Percentiles rank a stretch among this genome's conserved stretches.
Conservation (phyloP, 2,888 invertebrate genomes). For the Coremacera marginata region DNA sequence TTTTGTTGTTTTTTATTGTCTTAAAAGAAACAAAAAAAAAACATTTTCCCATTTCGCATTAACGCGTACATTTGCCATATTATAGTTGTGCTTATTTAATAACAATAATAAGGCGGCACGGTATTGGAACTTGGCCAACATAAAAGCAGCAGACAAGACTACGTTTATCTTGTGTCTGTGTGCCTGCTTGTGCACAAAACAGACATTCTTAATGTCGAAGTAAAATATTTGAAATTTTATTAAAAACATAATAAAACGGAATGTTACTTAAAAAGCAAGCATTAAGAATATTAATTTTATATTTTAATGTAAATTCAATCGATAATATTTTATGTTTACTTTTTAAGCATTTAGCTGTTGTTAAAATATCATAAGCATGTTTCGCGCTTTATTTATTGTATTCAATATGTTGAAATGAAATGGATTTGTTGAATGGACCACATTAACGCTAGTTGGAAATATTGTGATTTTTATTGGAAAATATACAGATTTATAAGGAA, state of each 20-base stretch:
- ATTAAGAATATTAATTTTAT: no score
- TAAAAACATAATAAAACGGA: background rate
- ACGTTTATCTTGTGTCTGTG: background rate
- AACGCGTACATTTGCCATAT: no score
- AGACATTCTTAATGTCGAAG: background rate
- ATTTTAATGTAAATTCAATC: no score
- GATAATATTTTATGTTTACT: no score
- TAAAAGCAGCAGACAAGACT: background rate
- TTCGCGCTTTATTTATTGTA: background rate
- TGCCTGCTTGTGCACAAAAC: background rate
- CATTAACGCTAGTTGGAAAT: no score
- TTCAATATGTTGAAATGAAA: conserved; percentile 4
- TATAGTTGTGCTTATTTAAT: background rate
- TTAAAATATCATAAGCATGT: no score
- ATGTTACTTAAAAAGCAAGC: background rate
- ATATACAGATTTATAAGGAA: no score
- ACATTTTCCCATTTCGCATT: no score
- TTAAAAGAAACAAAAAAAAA: no score
- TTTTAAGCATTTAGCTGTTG: no score
- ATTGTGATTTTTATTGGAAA: no score
- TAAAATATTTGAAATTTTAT: conserved; percentile 1
- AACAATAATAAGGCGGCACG: background rate
- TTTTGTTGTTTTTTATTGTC: no score
- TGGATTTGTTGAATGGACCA: conserved; percentile 18
- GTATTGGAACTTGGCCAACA: background rate